A percentile compares a stretch with the other conserved stretches of the same genome.
These are phyloP conservation scores for Masticophis lateralis DNA, from an alignment of 2,797 vertebrate species.

Conservation along the genomic window DNA sequence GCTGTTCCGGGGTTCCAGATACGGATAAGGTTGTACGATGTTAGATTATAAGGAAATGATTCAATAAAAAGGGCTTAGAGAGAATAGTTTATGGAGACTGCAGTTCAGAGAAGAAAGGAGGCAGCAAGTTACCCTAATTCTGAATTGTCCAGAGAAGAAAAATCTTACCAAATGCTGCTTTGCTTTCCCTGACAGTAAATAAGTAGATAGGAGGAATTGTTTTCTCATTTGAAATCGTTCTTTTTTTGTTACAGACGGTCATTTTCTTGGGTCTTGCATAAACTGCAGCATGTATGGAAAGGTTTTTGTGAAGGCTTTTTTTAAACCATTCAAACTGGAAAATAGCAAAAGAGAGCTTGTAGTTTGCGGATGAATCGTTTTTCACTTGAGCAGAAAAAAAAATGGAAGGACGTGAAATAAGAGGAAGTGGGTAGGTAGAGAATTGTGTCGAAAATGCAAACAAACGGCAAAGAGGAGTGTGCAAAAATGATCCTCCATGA, in stretches of 20 bases:
- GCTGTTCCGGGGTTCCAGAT: not conserved
- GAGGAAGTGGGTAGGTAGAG: not conserved
- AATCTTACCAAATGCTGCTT: not conserved
- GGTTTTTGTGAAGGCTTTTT: not conserved
- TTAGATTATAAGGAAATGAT: not conserved
- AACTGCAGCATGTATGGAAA: not conserved
- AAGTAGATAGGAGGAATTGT: not conserved
- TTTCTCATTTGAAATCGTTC: not conserved
- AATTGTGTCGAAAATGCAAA: not conserved
- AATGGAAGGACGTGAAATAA: constrained; percentile 13
- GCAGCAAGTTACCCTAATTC: not conserved
- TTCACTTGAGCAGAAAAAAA: not conserved
- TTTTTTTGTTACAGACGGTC: not conserved
- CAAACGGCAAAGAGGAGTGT: not conserved
- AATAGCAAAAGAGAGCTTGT: not conserved
- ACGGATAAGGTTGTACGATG: not conserved
- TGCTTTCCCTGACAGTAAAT: not conserved
- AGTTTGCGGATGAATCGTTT: not conserved
- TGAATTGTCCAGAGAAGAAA: not conserved
- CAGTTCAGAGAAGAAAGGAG: not conserved
- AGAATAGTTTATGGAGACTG: not conserved
- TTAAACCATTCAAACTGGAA: not conserved
- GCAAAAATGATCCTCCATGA: constrained; percentile 33
- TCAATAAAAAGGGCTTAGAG: not conserved
- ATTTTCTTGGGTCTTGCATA: not conserved